Percentiles rank a stretch among this genome's conserved stretches.
These are phyloP conservation scores for Amblyopsis rosae DNA, from an alignment of 2,113 vertebrate genomes.

Conservation along the genomic window DNA sequence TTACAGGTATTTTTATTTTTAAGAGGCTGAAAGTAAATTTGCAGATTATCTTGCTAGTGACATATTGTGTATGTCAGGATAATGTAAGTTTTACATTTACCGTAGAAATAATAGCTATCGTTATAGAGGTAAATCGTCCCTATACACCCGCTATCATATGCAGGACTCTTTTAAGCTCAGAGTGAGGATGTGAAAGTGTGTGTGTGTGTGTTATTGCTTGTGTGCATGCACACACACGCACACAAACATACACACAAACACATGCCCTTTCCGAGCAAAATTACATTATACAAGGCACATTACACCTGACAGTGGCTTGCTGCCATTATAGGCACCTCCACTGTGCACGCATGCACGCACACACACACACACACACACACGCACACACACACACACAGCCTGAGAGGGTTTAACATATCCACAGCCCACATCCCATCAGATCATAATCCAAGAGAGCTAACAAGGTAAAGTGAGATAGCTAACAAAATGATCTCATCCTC, in stretches of 20 bases:
- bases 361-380: background rate
- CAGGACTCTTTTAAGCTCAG: background rate
- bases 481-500: too few species aligned
- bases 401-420: background rate
- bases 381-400: background rate
- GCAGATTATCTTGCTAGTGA: background rate
- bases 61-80: conserved; percentile 21
- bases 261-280: too few species aligned
- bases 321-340: background rate
- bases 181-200: background rate
- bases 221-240: background rate
- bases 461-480: too few species aligned
- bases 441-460: background rate
- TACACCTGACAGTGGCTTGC: background rate
- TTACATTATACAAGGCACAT: too few species aligned
- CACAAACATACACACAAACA: too few species aligned
- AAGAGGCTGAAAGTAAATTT: background rate
- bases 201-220: background rate
- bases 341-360: background rate
- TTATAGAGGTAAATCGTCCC: background rate
- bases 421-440: background rate
- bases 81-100: conserved; percentile 48
- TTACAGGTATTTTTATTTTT: too few species aligned
- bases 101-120: conserved; percentile 6
- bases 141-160: background rate